These are phyloP conservation scores for Dreissena rostriformis DNA, from an alignment of 1,140 invertebrate species.

Conservation along the genomic window DNA sequence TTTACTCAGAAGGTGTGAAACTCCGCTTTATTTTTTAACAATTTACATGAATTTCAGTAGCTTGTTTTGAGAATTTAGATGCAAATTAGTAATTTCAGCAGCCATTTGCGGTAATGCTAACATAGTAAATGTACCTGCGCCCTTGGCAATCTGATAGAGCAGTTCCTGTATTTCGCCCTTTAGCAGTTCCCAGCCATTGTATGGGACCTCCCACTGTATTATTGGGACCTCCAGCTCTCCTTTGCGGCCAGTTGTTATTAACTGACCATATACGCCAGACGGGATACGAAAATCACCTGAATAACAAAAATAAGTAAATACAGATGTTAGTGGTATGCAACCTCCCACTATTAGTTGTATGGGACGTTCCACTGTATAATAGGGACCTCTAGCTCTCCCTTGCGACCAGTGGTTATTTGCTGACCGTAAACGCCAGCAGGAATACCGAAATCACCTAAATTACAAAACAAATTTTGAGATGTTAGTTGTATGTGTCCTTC, in stretches of 20 bases:
- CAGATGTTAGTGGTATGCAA: no score
- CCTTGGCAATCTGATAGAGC: conserved; percentile 72
- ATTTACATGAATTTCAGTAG: no score
- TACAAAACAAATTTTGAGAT: no score
- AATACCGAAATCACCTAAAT: conserved; percentile 53
- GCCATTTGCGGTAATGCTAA: no score
- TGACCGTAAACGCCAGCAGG: conserved; percentile 49
- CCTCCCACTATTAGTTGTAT: no score
- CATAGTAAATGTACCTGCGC: conserved; percentile 70
- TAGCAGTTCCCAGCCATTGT: conserved; percentile 76
- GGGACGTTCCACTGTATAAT: conserved; percentile 74
- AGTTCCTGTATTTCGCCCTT: conserved; percentile 73
- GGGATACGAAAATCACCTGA: conserved; percentile 52
- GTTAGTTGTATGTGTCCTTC: conserved; percentile 72
- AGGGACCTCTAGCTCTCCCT: conserved; percentile 54
- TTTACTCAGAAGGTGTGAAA: no score
- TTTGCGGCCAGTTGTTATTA: conserved; percentile 27
- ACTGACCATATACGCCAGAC: conserved; percentile 48
- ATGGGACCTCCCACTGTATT: conserved; percentile 74
- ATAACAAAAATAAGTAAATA: no score
- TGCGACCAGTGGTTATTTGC: conserved; percentile 19
- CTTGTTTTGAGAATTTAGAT: no score
- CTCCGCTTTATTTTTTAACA: no score
- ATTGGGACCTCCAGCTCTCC: conserved; percentile 59
- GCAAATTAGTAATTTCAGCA: no score